Conservation (phyloP, 2,888 invertebrate species). For the Eristalis tenax region DNA sequence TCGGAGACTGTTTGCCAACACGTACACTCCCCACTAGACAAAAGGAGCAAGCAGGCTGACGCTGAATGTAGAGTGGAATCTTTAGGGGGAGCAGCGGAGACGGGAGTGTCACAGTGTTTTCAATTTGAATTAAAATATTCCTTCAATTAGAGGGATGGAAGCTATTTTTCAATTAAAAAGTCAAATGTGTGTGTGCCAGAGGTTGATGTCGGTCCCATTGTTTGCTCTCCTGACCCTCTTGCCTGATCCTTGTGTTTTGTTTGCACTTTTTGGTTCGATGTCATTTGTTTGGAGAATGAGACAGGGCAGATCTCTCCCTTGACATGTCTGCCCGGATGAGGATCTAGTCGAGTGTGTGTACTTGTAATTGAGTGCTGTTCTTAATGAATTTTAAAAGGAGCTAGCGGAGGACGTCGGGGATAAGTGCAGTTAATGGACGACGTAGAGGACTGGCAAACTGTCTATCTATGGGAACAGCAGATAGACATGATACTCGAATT, state of each 20-base stretch:
- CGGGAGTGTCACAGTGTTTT: constrained; percentile 38
- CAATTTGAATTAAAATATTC: constrained; percentile 67
- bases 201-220: constrained; percentile 49
- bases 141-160: constrained; percentile 66
- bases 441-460: background rate
- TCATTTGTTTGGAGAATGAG: constrained; percentile 46
- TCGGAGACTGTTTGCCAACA: constrained; percentile 16
- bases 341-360: constrained; percentile 52
- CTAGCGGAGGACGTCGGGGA: constrained; percentile 42
- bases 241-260: constrained; percentile 63
- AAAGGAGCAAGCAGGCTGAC: constrained; percentile 2
- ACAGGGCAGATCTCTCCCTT: background rate
- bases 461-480: constrained; percentile 8
- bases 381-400: constrained; percentile 66
- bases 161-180: constrained; percentile 69
- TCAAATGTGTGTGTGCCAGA: constrained; percentile 43
- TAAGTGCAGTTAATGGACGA: constrained; percentile 66
- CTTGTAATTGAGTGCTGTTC: constrained; percentile 68
- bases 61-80: background rate
- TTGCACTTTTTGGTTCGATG: constrained; percentile 62
- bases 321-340: constrained; percentile 20
- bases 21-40: constrained; percentile 3
- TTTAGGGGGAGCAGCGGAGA: background rate
- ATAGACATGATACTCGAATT: constrained; percentile 30
- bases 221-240: constrained; percentile 63